These are phyloP conservation scores for Strongylocentrotus purpuratus DNA, from an alignment of 35 echinoderm and acorn worm genomes.

Conservation along the genomic window DNA sequence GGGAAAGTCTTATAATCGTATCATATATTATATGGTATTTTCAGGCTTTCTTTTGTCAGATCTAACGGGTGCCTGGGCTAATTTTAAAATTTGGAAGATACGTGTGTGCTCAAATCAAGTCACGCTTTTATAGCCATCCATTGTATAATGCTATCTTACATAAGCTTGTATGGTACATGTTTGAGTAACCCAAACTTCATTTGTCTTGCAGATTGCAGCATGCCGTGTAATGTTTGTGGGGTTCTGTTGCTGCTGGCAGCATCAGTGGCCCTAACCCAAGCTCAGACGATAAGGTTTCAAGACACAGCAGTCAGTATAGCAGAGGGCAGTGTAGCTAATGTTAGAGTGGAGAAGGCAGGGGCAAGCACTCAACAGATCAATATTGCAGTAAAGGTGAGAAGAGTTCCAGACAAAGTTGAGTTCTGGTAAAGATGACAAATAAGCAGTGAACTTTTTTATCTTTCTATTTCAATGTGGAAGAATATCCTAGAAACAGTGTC, in stretches of 20 bases:
- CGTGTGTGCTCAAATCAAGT: too few species aligned
- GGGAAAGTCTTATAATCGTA: too few species aligned
- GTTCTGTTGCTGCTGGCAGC: slow-evolving; percentile 41
- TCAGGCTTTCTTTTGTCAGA: too few species aligned
- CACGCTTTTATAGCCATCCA: not conserved
- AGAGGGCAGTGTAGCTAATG: slow-evolving; percentile 47
- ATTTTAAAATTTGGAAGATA: too few species aligned
- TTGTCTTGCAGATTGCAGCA: slow-evolving; percentile 35
- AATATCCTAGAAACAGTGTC: not conserved
- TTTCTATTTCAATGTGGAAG: not conserved
- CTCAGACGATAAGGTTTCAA: slow-evolving; percentile 42
- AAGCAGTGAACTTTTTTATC: not conserved
- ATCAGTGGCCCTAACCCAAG: not conserved
- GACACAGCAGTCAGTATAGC: slow-evolving; percentile 52
- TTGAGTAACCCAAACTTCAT: too few species aligned
- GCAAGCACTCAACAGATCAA: not conserved
- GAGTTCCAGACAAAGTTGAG: not conserved
- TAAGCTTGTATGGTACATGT: not conserved
- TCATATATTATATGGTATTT: too few species aligned
- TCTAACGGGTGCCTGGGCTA: too few species aligned
- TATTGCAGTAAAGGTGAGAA: slow-evolving; percentile 58
- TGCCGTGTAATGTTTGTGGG: not conserved
- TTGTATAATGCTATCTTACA: not conserved
- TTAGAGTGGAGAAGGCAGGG: slow-evolving; percentile 59
- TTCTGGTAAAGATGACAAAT: not conserved